A percentile compares a stretch with the other conserved stretches of the same genome.
These are phyloP conservation scores for Drosophila subobscura DNA, from an alignment of 1,140 invertebrate species.

Conservation along the genomic window DNA sequence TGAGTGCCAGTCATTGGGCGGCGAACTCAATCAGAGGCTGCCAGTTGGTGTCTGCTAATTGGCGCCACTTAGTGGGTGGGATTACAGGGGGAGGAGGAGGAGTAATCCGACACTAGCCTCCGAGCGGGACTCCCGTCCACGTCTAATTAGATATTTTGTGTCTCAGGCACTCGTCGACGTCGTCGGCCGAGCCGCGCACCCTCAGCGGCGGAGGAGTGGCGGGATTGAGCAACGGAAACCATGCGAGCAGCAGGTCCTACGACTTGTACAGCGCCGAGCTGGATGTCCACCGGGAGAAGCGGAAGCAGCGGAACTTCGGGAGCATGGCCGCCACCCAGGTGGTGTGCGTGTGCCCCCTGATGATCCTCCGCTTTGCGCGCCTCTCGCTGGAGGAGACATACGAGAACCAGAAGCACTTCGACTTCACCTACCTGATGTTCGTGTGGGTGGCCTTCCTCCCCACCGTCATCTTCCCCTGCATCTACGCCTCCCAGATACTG, in stretches of 20 bases:
- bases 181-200: constrained; percentile 66
- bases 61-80: constrained; percentile 13
- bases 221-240: constrained; percentile 58
- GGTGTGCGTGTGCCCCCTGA: constrained; percentile 88
- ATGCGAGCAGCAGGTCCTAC: constrained; percentile 63
- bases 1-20: constrained; percentile 35
- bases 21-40: constrained; percentile 34
- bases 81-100: no score
- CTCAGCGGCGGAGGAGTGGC: constrained; percentile 65
- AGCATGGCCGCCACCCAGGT: constrained; percentile 88
- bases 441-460: constrained; percentile 89
- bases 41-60: constrained; percentile 48
- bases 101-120: constrained; percentile 14
- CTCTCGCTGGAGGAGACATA: constrained; percentile 88
- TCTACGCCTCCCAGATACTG: constrained; percentile 88
- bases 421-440: constrained; percentile 88
- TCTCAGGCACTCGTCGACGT: constrained; percentile 73
- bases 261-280: constrained; percentile 86
- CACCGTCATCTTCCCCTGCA: constrained; percentile 87
- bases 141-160: constrained; percentile 52
- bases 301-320: constrained; percentile 88
- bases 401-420: constrained; percentile 88
- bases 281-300: constrained; percentile 87
- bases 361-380: constrained; percentile 87
- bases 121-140: constrained; percentile 27